These are phyloP conservation scores for Mimumesa dahlbomi DNA, from an alignment of 2,888 invertebrate genomes.

Conservation along the genomic window DNA sequence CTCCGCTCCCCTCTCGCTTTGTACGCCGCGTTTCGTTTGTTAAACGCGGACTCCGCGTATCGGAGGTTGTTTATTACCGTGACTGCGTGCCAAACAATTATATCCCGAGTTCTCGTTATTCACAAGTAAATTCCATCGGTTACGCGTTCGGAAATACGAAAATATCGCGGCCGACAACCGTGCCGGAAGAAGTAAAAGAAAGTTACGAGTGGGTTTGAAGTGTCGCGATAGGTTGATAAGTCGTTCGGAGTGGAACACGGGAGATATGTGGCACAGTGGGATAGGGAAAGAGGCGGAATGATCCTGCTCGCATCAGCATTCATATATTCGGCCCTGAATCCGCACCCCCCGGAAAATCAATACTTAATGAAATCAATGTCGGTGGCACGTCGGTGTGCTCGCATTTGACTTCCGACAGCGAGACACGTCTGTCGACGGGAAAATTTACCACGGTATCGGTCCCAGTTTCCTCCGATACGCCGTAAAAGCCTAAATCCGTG, in stretches of 20 bases:
- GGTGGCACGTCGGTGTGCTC: slow-evolving; percentile 55
- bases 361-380: slow-evolving; percentile 77
- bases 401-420: slow-evolving; percentile 27
- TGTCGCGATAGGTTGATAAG: no score
- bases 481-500: no score
- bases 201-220: no score
- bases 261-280: slow-evolving; percentile 5
- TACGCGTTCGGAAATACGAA: no score
- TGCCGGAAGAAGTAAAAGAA: no score
- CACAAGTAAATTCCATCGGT: not conserved
- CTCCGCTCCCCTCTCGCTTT: not conserved
- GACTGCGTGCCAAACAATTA: not conserved
- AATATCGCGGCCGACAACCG: no score
- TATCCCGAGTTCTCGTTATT: not conserved
- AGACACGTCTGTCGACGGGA: not conserved
- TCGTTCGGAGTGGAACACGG: no score
- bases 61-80: no score
- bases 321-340: slow-evolving; percentile 72
- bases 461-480: no score
- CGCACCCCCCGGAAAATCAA: slow-evolving; percentile 71
- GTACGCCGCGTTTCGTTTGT: no score
- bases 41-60: no score
- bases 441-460: not conserved
- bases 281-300: slow-evolving; percentile 18
- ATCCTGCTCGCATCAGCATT: slow-evolving; percentile 69